A percentile compares a stretch with the other conserved stretches of the same genome.
phyloP scores from a whole-genome alignment of 2,888 invertebrate species.

The Luperina testacea region DNA sequence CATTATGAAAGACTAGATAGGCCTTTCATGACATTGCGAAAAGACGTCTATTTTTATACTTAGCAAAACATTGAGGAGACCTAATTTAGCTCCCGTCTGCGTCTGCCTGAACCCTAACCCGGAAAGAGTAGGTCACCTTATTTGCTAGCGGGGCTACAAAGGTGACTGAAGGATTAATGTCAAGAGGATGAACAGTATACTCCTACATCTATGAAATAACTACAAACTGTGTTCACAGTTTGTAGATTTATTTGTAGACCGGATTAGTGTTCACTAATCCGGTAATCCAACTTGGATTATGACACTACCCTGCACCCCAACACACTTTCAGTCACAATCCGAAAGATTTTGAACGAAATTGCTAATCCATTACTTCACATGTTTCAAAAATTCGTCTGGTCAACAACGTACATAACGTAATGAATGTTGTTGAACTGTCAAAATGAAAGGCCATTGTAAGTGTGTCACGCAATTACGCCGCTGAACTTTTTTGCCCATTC shows the following conservation, averaged over 20 bases:
- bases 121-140: conserved; percentile 1
- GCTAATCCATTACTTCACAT: neutral
- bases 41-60: conserved; percentile 8
- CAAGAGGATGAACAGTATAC: neutral
- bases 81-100: neutral
- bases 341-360: neutral
- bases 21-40: neutral
- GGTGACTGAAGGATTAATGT: neutral
- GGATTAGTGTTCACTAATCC: neutral
- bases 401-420: neutral
- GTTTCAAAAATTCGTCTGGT: neutral
- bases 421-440: too few species aligned
- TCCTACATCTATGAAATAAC: neutral
- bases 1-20: neutral
- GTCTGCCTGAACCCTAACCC: neutral
- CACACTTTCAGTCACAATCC: neutral
- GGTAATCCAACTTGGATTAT: neutral
- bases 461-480: too few species aligned
- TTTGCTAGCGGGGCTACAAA: conserved; percentile 2
- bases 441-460: too few species aligned
- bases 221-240: neutral
- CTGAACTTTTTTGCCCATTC: too few species aligned
- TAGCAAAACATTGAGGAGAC: neutral
- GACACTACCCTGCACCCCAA: too few species aligned
- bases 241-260: too few species aligned